Evolutionary conservation across 1,140 invertebrate species (phyloP).

Genomic region (Ephestia elutella): DNA sequence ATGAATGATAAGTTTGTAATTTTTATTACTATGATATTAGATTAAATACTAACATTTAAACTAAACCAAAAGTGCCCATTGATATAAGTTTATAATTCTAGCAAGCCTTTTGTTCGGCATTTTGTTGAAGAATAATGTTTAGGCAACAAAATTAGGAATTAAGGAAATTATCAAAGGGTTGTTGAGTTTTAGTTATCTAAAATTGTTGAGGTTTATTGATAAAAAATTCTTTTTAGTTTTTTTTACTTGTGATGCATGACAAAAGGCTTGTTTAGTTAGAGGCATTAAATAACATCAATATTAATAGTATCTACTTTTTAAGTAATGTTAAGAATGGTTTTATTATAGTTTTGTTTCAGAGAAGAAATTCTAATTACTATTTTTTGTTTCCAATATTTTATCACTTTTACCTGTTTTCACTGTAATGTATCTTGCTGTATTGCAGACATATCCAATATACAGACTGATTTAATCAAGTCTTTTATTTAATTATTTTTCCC

Average conservation of each 20-base stretch:
- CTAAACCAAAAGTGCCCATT: conserved; percentile 76
- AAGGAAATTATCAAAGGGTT: conserved; percentile 67
- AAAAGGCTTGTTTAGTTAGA: conserved; percentile 68
- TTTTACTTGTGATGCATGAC: conserved; percentile 58
- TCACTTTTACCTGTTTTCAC: conserved; percentile 73
- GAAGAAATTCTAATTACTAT: conserved; percentile 73
- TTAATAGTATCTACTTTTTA: conserved; percentile 68
- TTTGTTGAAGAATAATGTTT: conserved; percentile 69
- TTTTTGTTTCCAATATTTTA: conserved; percentile 74
- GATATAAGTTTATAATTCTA: conserved; percentile 72
- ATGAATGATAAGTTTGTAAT: conserved; percentile 69
- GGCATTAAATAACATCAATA: conserved; percentile 73
- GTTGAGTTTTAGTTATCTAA: conserved; percentile 73
- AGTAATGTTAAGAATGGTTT: conserved; percentile 71
- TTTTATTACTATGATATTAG: conserved; percentile 72
- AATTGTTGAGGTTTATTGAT: conserved; percentile 73
- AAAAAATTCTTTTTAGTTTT: conserved; percentile 61
- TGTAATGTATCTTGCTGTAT: conserved; percentile 74
- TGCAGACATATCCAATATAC: conserved; percentile 77
- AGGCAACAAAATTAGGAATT: conserved; percentile 71
- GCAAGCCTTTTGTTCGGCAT: conserved; percentile 66
- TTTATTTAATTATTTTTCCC: conserved; percentile 25
- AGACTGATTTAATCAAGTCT: conserved; percentile 68
- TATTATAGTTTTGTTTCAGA: conserved; percentile 73
- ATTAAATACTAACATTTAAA: conserved; percentile 73